Percentiles rank a stretch among this genome's conserved stretches.
Evolutionary conservation across 2,797 vertebrate genomes (phyloP).

Genomic region (Taenioides sp.): DNA sequence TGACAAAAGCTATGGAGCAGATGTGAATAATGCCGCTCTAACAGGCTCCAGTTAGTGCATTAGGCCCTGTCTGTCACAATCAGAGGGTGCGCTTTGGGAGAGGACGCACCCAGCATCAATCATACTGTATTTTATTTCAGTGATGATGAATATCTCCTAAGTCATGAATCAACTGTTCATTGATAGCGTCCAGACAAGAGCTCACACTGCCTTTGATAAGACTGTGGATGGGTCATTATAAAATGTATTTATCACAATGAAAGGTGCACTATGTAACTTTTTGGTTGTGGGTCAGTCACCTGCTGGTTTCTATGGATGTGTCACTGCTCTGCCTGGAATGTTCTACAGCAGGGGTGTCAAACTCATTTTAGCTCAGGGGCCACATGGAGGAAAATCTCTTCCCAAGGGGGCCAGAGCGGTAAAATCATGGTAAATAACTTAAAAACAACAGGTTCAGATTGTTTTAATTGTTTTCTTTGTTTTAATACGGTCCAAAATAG

Average conservation of each 20-base stretch:
- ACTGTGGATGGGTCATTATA: slow-evolving; percentile 8
- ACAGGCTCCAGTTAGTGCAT: slow-evolving; percentile 15
- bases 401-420: no score
- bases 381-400: no score
- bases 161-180: slow-evolving; percentile 31
- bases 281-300: no score
- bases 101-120: slow-evolving; percentile 24
- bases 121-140: slow-evolving; percentile 35
- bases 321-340: no score
- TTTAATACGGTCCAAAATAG: no score
- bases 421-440: no score
- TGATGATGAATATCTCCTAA: slow-evolving; percentile 34
- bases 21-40: not conserved
- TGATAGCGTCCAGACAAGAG: slow-evolving; percentile 26
- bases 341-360: no score
- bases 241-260: slow-evolving; percentile 15
- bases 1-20: slow-evolving; percentile 16
- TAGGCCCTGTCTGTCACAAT: slow-evolving; percentile 34
- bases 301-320: no score
- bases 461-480: no score
- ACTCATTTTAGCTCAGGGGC: no score
- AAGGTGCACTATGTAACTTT: no score
- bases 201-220: not conserved
- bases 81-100: not conserved
- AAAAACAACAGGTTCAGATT: no score